These are phyloP conservation scores for Lithophane semibrunnea DNA, from an alignment of 2,888 invertebrate genomes.

Conservation along the genomic window DNA sequence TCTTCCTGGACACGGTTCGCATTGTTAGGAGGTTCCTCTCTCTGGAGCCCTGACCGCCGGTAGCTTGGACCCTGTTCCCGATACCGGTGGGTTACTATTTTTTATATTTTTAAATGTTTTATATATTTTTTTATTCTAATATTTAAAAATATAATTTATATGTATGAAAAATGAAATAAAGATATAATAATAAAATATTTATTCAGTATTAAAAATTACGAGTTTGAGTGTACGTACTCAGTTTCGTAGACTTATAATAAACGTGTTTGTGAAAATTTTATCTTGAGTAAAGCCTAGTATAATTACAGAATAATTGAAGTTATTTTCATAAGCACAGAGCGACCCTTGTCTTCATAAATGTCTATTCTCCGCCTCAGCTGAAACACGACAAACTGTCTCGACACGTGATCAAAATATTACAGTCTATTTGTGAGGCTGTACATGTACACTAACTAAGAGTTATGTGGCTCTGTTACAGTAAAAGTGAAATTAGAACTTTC, in stretches of 20 bases:
- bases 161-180: no score
- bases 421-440: conserved; percentile 49
- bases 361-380: conserved; percentile 65
- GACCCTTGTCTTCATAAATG: conserved; percentile 78
- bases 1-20: no score
- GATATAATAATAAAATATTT: no score
- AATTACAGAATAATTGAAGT: conserved; percentile 57
- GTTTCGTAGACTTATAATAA: background rate
- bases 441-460: conserved; percentile 42
- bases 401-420: conserved; percentile 65
- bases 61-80: no score
- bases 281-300: conserved; percentile 18
- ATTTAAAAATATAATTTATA: no score
- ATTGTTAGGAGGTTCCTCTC: no score
- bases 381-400: conserved; percentile 57
- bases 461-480: conserved; percentile 65
- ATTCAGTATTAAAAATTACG: no score
- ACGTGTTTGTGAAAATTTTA: conserved; percentile 31
- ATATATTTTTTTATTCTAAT: no score
- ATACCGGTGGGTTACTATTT: no score
- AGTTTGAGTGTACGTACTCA: background rate
- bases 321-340: conserved; percentile 63
- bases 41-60: no score
- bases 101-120: no score
- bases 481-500: conserved; percentile 83